Conservation (phyloP, 2,888 invertebrate genomes). For the Eupsilia transversa region DNA sequence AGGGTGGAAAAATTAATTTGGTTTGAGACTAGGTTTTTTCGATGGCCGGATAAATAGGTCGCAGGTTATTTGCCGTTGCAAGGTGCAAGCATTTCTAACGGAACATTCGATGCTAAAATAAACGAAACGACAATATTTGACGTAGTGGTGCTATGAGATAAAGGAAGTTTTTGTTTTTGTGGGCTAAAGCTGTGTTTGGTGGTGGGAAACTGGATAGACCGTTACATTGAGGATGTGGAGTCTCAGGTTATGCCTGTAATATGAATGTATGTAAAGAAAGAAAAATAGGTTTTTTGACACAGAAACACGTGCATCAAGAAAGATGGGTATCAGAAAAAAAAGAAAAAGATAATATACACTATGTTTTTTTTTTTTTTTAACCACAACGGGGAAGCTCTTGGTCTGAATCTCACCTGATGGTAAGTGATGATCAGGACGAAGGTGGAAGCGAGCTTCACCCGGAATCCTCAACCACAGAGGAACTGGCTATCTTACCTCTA, state of each 20-base stretch:
- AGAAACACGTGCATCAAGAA: too few relatives aligned
- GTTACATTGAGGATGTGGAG: slow-evolving; percentile 50
- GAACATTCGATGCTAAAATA: slow-evolving; percentile 85
- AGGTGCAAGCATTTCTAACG: slow-evolving; percentile 87
- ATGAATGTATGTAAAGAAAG: background rate
- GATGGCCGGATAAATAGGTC: slow-evolving; percentile 86
- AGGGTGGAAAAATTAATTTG: slow-evolving; percentile 21
- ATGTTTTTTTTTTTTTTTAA: too few relatives aligned
- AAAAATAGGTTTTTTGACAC: too few relatives aligned
- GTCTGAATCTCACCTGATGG: too few relatives aligned
- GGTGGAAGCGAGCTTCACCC: too few relatives aligned
- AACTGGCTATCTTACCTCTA: too few relatives aligned
- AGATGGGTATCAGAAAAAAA: too few relatives aligned
- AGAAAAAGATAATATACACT: too few relatives aligned
- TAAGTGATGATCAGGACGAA: too few relatives aligned
- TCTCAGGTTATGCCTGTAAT: slow-evolving; percentile 9
- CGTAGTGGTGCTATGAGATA: slow-evolving; percentile 80
- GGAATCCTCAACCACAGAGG: too few relatives aligned
- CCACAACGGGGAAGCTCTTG: too few relatives aligned
- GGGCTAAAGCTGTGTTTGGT: slow-evolving; percentile 76
- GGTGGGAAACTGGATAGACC: slow-evolving; percentile 65
- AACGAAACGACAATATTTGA: slow-evolving; percentile 82
- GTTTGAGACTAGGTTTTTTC: slow-evolving; percentile 77
- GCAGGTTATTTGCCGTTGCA: slow-evolving; percentile 90
- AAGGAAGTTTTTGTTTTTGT: slow-evolving; percentile 83